Base-by-base conservation (phyloP, 2,888 invertebrate genomes). In the Zygothrica quintamaculata region DNA sequence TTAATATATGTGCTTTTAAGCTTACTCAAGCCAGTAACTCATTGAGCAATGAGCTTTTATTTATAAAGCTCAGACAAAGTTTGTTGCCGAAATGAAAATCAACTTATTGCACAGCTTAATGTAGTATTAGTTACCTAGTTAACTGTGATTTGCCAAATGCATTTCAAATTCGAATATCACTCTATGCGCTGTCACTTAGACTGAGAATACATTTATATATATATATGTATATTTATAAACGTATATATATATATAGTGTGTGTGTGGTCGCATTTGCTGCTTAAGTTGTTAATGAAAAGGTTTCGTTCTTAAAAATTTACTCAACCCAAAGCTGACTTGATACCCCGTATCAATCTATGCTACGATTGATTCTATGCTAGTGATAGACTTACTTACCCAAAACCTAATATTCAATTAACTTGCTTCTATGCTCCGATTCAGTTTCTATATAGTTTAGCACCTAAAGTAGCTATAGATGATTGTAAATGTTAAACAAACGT, bases 401-500 rank as follows among this genome's bases (percentile, higher is more conserved):
- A 16, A 25, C 51, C n/a, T n/a, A n/a, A n/a, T n/a, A n/a, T n/a
- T n/a, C n/a, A n/a, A n/a, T n/a, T n/a, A n/a, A n/a, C n/a, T n/a
- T n/a, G n/a, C n/a, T n/a, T 62, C 39, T 33, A 13, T 29, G 1
- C 26, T 13, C 34, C 52, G 60, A 44, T n/a, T 4, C 25, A 65
- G 75, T 72, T 66, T 59, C 56, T 36, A 44, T 52, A 31, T 37
- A 52, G 36, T 12, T 18, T 65, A 74, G 55, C n/a, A 84, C 65
- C 46, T 64, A 52, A 64, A 11, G 22, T 76, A 75, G 77, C 33
- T 48, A 11, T 84, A 77, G 65, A 67, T 50, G 65, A 80, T 65
- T 82, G 82, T 82, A 82, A 65, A 82, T 82, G 79, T 84, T 70
- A 68, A 74, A 62, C 52, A 71, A 67, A 77, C 40, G 86, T 86